These are phyloP conservation scores for Phyllotreta striolata DNA, from an alignment of 2,888 invertebrate genomes.

Conservation along the genomic window DNA sequence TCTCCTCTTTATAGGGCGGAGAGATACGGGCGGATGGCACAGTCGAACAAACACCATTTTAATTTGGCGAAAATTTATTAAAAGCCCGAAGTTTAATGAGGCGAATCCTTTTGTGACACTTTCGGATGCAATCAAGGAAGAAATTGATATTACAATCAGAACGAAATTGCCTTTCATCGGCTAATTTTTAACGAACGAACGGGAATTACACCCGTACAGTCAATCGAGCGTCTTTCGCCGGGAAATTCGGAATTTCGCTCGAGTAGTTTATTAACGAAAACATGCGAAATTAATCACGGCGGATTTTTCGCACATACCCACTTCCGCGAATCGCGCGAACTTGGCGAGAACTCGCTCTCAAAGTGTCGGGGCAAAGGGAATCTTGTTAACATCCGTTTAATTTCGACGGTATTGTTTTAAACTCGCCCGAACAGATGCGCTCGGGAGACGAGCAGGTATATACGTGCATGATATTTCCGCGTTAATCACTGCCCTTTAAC, in stretches of 20 bases:
- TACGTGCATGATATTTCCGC: constrained; percentile 33
- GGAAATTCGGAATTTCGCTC: too few species aligned
- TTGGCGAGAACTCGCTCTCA: too few species aligned
- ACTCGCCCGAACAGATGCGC: constrained; percentile 1
- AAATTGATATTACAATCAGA: constrained; percentile 25
- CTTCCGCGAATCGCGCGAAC: too few species aligned
- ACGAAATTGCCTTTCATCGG: constrained; percentile 16
- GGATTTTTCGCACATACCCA: too few species aligned
- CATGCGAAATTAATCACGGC: too few species aligned
- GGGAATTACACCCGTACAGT: background rate
- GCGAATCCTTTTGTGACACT: constrained; percentile 28
- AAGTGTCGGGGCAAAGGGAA: background rate
- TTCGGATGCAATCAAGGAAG: constrained; percentile 23
- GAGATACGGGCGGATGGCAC: constrained; percentile 20
- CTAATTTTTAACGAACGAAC: constrained; percentile 14
- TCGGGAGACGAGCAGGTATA: constrained; percentile 3
- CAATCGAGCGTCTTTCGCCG: too few species aligned
- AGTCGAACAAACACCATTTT: constrained; percentile 31
- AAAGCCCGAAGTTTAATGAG: constrained; percentile 30
- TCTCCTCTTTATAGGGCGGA: constrained; percentile 3
- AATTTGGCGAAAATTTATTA: constrained; percentile 32
- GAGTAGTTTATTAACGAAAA: too few species aligned
- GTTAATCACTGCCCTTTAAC: constrained; percentile 40
- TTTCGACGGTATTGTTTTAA: constrained; percentile 25
- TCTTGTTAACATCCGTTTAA: constrained; percentile 20